A percentile compares a stretch with the other conserved stretches of the same genome.
Conservation (phyloP, 2,797 vertebrate genomes). For the Vespertilio murinus region DNA sequence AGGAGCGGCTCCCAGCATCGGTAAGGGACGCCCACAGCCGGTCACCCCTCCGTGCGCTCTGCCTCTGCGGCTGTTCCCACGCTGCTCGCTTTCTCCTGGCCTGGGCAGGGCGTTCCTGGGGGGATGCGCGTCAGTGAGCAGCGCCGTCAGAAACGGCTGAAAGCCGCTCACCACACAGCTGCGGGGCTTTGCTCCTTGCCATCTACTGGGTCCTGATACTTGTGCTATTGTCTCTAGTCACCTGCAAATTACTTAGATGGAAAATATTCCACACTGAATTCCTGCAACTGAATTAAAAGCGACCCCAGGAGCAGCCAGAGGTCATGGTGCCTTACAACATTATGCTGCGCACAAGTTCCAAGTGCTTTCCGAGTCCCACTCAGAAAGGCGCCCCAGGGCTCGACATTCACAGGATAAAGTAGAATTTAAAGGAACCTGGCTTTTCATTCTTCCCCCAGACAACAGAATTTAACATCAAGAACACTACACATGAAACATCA, state of each 20-base stretch:
- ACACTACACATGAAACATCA: background rate
- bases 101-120: background rate
- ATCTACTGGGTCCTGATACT: background rate
- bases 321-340: background rate
- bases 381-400: background rate
- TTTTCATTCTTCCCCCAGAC: background rate
- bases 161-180: background rate
- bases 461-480: background rate
- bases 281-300: background rate
- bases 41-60: background rate
- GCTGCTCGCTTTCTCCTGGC: background rate
- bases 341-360: background rate
- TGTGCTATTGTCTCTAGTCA: background rate
- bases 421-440: background rate
- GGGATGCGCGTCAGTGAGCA: background rate
- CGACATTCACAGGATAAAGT: background rate
- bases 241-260: background rate
- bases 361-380: background rate
- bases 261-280: constrained; percentile 4
- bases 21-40: constrained; percentile 12
- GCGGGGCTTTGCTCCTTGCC: background rate
- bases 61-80: background rate
- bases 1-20: background rate
- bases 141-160: background rate
- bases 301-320: background rate